Evolutionary conservation across 2,888 invertebrate species (phyloP).

Genomic region (Drosophila atroscutellata): DNA sequence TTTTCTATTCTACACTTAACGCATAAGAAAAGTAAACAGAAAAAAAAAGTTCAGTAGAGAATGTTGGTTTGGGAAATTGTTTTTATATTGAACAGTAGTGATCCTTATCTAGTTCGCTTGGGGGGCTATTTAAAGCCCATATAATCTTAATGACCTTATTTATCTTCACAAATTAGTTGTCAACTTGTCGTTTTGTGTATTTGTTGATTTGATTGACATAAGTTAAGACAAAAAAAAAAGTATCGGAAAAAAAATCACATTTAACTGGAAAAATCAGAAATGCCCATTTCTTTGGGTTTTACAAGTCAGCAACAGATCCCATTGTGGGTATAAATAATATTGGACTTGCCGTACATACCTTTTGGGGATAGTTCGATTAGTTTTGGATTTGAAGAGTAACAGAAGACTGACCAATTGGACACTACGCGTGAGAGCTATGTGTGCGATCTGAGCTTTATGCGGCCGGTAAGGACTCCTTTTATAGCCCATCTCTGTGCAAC

Average conservation of each 20-base stretch:
- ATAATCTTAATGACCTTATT: not conserved
- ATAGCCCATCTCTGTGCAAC: slow-evolving; percentile 49
- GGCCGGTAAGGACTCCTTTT: slow-evolving; percentile 51
- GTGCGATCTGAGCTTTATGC: slow-evolving; percentile 51
- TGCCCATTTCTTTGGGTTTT: too few species aligned
- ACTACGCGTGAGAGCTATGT: slow-evolving; percentile 36
- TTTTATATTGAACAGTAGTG: too few species aligned
- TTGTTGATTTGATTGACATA: not conserved
- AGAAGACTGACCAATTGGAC: slow-evolving; percentile 26
- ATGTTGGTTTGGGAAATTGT: not conserved
- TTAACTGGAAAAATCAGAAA: not conserved
- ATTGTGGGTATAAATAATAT: not conserved
- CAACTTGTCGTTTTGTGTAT: slow-evolving; percentile 1
- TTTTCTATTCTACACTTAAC: too few species aligned
- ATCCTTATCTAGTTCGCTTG: slow-evolving; percentile 6
- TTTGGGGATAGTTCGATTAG: slow-evolving; percentile 1
- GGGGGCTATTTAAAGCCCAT: not conserved
- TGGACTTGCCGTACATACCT: slow-evolving; percentile 36
- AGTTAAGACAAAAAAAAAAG: not conserved
- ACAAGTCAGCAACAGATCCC: not conserved
- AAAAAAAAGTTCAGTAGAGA: not conserved
- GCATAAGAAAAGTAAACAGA: not conserved
- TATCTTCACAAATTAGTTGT: not conserved
- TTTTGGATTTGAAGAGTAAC: slow-evolving; percentile 3
- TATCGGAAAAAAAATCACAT: not conserved